phyloP scores from a whole-genome alignment of 1,140 invertebrate genomes.

The Lutraria rhynchaena region DNA sequence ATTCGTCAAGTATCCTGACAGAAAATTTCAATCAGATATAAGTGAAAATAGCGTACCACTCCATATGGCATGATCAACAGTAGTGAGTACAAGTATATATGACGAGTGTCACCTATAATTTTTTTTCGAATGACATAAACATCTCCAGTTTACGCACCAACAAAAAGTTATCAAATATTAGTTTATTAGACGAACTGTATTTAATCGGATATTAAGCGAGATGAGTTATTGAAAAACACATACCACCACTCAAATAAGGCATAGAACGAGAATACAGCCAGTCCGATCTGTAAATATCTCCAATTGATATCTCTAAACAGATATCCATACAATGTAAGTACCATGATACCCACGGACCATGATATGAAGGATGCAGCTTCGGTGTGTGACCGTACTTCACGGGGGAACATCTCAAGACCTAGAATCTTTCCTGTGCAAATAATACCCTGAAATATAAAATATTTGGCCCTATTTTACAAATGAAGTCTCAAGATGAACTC shows the following conservation, averaged over 20 bases:
- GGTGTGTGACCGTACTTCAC: constrained; percentile 59
- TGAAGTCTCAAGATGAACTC: too few species aligned
- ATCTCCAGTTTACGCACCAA: too few species aligned
- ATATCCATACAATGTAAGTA: constrained; percentile 62
- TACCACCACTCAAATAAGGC: constrained; percentile 61
- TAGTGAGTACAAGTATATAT: too few species aligned
- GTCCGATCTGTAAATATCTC: constrained; percentile 65
- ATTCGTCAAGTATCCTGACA: constrained; percentile 71
- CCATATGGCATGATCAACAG: too few species aligned
- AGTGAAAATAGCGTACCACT: too few species aligned
- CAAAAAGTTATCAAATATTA: too few species aligned
- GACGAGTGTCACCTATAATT: too few species aligned
- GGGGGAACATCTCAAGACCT: constrained; percentile 60
- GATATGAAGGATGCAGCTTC: constrained; percentile 37
- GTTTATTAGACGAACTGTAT: too few species aligned
- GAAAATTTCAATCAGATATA: too few species aligned
- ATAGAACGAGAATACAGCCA: constrained; percentile 58
- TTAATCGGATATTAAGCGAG: too few species aligned
- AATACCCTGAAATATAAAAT: constrained; percentile 66
- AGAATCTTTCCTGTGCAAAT: constrained; percentile 61
- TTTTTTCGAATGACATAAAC: too few species aligned
- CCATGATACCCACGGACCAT: constrained; percentile 63
- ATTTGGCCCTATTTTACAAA: too few species aligned
- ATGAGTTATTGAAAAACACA: not conserved
- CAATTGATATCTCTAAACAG: constrained; percentile 59